Evolutionary conservation across 2,797 vertebrate genomes (phyloP).

Genomic region (Poecilia velifera): DNA sequence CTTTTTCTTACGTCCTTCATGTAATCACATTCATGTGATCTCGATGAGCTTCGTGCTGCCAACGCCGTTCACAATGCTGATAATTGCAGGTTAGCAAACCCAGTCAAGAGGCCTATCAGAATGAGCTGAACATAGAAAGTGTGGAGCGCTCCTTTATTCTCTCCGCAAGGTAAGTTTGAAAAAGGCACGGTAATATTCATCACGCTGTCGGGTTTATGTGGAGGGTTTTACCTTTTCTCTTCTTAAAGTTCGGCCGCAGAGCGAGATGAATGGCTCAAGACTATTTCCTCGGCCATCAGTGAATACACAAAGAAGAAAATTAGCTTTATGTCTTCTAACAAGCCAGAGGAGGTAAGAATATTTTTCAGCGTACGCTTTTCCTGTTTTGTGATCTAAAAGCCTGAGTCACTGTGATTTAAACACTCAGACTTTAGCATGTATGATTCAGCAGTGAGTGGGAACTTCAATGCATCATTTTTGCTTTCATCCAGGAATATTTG

Average conservation of each 20-base stretch:
- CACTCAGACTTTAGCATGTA: not conserved
- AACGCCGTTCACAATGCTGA: slow-evolving; percentile 27
- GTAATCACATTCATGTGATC: not conserved
- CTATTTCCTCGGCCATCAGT: slow-evolving; percentile 90
- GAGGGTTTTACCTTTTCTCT: slow-evolving; percentile 28
- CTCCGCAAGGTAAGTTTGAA: slow-evolving; percentile 87
- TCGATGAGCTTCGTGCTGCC: not conserved
- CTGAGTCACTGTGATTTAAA: not conserved
- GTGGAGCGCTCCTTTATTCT: slow-evolving; percentile 97
- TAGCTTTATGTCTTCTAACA: slow-evolving; percentile 88
- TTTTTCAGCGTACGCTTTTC: not conserved
- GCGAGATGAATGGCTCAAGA: slow-evolving; percentile 93
- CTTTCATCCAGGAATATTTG: slow-evolving; percentile 71
- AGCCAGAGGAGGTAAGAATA: slow-evolving; percentile 84
- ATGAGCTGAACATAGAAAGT: slow-evolving; percentile 95
- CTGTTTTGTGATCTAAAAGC: not conserved
- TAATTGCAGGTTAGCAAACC: slow-evolving; percentile 91
- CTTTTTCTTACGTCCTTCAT: not conserved
- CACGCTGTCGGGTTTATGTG: not conserved
- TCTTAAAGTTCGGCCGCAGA: slow-evolving; percentile 87
- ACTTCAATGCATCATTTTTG: not conserved
- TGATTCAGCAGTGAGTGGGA: not conserved
- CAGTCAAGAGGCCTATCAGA: slow-evolving; percentile 93
- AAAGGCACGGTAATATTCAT: not conserved
- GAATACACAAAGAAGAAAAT: slow-evolving; percentile 92